Conservation (phyloP, 2,113 vertebrate genomes). For the Ifrita kowaldi region DNA sequence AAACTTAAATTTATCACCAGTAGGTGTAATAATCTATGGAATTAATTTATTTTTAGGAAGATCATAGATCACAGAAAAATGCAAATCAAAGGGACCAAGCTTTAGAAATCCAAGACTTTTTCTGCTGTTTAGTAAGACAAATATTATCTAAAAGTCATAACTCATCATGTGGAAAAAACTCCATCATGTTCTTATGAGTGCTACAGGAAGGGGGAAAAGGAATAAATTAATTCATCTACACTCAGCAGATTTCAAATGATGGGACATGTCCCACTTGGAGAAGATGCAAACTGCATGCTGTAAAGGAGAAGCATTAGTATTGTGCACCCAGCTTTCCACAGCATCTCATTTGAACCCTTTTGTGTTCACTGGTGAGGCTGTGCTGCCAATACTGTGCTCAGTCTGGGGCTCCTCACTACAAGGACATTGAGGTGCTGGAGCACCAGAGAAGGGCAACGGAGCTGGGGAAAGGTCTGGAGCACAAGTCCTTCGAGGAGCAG, state of each 20-base stretch:
- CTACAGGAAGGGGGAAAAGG: not conserved
- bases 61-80: not conserved
- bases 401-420: not conserved
- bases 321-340: not conserved
- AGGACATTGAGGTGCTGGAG: not conserved
- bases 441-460: fast-evolving
- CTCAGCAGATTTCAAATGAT: not conserved
- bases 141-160: not conserved
- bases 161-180: not conserved
- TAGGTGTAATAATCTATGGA: not conserved
- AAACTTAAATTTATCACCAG: not conserved
- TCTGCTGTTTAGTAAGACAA: not conserved
- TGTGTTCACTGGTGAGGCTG: not conserved
- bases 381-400: not conserved
- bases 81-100: not conserved
- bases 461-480: not conserved
- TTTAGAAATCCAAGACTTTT: not conserved
- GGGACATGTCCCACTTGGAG: not conserved
- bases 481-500: not conserved
- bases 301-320: not conserved
- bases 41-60: not conserved
- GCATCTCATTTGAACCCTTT: not conserved
- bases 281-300: not conserved
- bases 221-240: not conserved
- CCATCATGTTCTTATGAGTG: not conserved